Base-by-base conservation (phyloP, 1,140 invertebrate genomes). In the Ceratosolen solmsi region DNA sequence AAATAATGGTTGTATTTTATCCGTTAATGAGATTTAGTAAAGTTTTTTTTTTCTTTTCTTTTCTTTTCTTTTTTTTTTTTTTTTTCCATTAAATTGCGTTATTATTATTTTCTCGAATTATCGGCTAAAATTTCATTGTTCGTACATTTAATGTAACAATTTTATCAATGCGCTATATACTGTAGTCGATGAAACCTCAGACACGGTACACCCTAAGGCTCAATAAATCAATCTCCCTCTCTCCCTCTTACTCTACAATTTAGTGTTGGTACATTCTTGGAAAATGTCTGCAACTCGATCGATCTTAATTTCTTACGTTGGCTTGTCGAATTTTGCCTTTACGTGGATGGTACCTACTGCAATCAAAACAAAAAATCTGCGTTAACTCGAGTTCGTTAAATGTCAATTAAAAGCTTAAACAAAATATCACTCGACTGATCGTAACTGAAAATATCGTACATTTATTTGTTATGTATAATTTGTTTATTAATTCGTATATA, bases 171-270 rank as follows among this genome's bases (percentile, higher is more conserved):
- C 25, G 11, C 17, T 36, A 9, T 68, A 38, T n/a, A n/a, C 33
- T 38, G n/a, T 68, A n/a, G 38, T 38, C 30, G 63, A 68, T 68
- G 22, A 38, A 38, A 7, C 17, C 33, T 22, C 63, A n/a, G 17
- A n/a, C 38, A 68, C 3, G 17, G 2, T 38, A 38, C 33, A 38
- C 63, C 63, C 63, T 7, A 7, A 68, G 36, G 33, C 33, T 33
- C 15, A 68, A 68, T 68, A 68, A 68, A 68, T 68, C 63, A 65
- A 65, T 15, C 58, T 60, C 58, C 30, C 9, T 27, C 25, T 30
- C 30, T 68, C 33, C 38, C 33, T 38, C 63, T 38, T 33, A 38
- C 33, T 38, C 51, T 68, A 38, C 33, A 38, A 68, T 68, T 65
- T 68, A 68, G 63, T 68, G 8, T 33, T 68, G 33, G 20, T 17